A percentile compares a stretch with the other conserved stretches of the same genome.
Conservation (phyloP, 2,113 vertebrate genomes). For the Lycocorax pyrrhopterus region DNA sequence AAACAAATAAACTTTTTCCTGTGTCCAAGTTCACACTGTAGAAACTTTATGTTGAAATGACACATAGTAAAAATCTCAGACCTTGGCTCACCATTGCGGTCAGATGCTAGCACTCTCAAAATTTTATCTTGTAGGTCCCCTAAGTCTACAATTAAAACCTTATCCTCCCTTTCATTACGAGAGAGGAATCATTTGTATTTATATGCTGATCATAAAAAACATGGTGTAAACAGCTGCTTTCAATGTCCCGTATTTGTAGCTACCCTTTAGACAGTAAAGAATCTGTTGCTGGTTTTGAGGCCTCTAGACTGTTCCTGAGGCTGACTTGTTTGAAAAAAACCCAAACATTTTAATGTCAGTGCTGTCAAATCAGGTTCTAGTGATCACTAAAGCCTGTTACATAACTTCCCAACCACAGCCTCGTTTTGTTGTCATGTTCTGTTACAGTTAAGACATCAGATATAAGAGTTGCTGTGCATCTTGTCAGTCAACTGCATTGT, state of each 20-base stretch:
- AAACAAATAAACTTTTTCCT: neutral
- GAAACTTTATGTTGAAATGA: neutral
- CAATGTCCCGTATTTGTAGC: neutral
- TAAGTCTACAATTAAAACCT: neutral
- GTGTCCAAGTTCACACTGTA: neutral
- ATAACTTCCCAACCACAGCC: neutral
- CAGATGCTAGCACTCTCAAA: neutral
- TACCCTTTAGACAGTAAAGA: neutral
- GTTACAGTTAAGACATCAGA: neutral
- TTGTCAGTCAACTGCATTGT: neutral
- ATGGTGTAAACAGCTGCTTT: neutral
- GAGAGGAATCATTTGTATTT: neutral
- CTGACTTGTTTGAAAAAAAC: neutral
- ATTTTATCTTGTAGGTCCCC: neutral
- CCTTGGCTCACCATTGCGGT: neutral
- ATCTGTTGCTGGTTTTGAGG: neutral
- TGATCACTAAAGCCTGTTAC: neutral
- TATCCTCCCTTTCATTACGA: neutral
- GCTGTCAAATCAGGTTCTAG: neutral
- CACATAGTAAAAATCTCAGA: neutral
- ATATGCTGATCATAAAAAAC: neutral
- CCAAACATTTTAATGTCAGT: neutral
- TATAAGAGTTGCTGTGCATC: neutral
- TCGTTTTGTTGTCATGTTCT: neutral
- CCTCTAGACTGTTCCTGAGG: neutral